Conservation (phyloP, 2,113 vertebrate species). For the Protobothrops mucrosquamatus region DNA sequence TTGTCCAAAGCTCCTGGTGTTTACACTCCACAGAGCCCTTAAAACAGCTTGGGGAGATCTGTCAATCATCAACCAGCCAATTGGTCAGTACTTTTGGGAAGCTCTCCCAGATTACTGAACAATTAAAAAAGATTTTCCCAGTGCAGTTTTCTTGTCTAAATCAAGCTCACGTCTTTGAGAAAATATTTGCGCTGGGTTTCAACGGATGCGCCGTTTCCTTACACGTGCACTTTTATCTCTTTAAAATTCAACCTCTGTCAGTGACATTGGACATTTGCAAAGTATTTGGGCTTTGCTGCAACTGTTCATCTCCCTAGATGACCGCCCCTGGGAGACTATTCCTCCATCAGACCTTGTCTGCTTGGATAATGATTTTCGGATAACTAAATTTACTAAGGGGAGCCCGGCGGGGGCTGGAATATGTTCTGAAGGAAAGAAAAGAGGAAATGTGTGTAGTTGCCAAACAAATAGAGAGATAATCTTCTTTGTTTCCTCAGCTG, state of each 20-base stretch:
- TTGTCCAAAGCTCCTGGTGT: not conserved
- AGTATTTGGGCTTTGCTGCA: slow-evolving; percentile 49
- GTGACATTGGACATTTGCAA: slow-evolving; percentile 38
- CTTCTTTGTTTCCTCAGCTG: not conserved
- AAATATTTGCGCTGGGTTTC: slow-evolving; percentile 23
- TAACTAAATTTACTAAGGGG: slow-evolving; percentile 64
- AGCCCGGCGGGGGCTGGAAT: not conserved
- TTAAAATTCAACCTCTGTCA: slow-evolving; percentile 46
- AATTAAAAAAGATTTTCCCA: not conserved
- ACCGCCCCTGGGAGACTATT: slow-evolving; percentile 41
- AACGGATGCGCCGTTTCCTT: not conserved
- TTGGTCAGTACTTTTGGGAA: not conserved
- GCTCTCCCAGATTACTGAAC: not conserved
- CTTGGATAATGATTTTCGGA: slow-evolving; percentile 48
- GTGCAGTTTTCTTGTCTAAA: not conserved
- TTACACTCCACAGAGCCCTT: not conserved
- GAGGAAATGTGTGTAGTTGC: not conserved
- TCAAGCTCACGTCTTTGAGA: not conserved
- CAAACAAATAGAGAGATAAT: not conserved
- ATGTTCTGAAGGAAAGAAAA: not conserved
- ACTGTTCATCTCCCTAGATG: slow-evolving; percentile 47
- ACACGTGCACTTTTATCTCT: not conserved
- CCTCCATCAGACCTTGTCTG: slow-evolving; percentile 44
- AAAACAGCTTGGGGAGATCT: not conserved
- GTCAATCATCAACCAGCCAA: not conserved